A percentile compares a stretch with the other conserved stretches of the same genome.
These are phyloP conservation scores for Tethea ocularis DNA, from an alignment of 2,888 invertebrate genomes.

Conservation along the genomic window DNA sequence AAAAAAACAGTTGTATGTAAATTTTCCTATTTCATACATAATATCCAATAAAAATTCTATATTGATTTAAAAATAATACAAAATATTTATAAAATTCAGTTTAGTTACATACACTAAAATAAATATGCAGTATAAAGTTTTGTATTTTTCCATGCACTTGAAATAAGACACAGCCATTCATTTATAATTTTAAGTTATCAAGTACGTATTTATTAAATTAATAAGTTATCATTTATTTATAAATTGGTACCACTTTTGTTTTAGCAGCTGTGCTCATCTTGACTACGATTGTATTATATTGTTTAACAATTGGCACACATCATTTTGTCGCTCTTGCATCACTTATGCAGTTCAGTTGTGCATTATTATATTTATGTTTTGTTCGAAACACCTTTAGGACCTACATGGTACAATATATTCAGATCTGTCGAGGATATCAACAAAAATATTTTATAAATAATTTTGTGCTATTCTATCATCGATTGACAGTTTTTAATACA, in stretches of 20 bases:
- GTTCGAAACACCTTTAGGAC: not conserved
- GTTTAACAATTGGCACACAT: not conserved
- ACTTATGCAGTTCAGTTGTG: not conserved
- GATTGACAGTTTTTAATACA: not conserved
- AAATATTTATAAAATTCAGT: not conserved
- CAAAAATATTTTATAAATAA: not conserved
- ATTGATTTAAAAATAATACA: not conserved
- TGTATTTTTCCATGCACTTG: not conserved
- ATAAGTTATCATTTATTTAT: not conserved
- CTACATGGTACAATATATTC: not conserved
- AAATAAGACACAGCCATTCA: not conserved
- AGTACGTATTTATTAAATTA: not conserved
- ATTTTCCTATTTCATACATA: not conserved
- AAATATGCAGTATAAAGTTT: not conserved
- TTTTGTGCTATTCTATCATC: slow-evolving; percentile 1
- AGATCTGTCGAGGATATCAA: no score
- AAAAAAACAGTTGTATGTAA: slow-evolving; percentile 1
- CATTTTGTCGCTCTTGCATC: not conserved
- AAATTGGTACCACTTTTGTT: not conserved
- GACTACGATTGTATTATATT: not conserved
- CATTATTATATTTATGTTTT: not conserved
- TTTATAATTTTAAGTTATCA: not conserved
- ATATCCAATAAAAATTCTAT: not conserved
- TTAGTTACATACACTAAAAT: not conserved
- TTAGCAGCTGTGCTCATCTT: not conserved